phyloP scores from a whole-genome alignment of 2,888 invertebrate genomes.

The Teleiodes luculella region DNA sequence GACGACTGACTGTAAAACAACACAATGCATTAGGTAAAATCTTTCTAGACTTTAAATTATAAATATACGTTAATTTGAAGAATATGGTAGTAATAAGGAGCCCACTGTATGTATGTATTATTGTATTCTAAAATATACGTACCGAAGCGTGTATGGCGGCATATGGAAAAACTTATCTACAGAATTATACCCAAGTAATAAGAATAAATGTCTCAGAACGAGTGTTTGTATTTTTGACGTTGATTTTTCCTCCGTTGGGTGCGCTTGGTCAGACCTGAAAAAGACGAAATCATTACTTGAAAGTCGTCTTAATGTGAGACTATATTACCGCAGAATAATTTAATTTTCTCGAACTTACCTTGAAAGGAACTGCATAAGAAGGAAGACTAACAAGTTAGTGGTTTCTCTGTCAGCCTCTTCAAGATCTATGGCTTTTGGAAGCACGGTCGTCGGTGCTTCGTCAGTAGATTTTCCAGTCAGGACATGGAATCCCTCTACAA shows the following conservation, averaged over 20 bases:
- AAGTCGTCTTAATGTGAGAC: too few relatives aligned
- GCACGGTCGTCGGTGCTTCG: conserved; percentile 86
- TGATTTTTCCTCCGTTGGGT: conserved; percentile 91
- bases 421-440: conserved; percentile 93
- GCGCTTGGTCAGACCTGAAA: conserved; percentile 81
- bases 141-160: conserved; percentile 92
- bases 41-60: background rate
- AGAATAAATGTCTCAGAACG: conserved; percentile 93
- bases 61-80: too few relatives aligned
- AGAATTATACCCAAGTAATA: conserved; percentile 94
- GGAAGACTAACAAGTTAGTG: conserved; percentile 93
- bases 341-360: too few relatives aligned
- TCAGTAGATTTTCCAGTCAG: conserved; percentile 83
- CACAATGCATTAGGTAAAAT: background rate
- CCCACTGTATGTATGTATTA: too few relatives aligned
- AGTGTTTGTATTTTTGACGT: conserved; percentile 88
- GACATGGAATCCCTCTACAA: conserved; percentile 83
- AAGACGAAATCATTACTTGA: conserved; percentile 61
- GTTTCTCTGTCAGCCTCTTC: conserved; percentile 98
- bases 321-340: too few relatives aligned
- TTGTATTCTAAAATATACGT: conserved; percentile 22
- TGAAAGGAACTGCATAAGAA: conserved; percentile 98
- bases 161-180: conserved; percentile 94
- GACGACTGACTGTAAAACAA: conserved; percentile 85
- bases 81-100: too few relatives aligned